phyloP scores from a whole-genome alignment of 2,888 invertebrate genomes.

The Tenthredo notha region DNA sequence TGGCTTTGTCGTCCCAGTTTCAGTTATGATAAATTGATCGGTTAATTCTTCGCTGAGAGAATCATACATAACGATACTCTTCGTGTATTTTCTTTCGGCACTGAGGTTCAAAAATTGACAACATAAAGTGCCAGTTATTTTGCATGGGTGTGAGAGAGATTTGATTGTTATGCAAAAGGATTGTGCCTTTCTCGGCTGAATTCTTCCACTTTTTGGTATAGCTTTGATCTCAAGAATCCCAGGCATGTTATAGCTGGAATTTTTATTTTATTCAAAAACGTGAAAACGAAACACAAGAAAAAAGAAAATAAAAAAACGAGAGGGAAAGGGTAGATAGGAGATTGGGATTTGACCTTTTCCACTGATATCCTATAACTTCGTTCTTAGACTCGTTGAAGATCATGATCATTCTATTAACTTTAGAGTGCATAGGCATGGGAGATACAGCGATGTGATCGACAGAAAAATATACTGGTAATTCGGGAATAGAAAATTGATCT shows the following conservation, averaged over 20 bases:
- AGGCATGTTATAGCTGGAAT: constrained; percentile 68
- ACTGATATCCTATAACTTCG: constrained; percentile 74
- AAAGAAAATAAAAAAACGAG: background rate
- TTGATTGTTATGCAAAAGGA: constrained; percentile 72
- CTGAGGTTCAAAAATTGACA: constrained; percentile 76
- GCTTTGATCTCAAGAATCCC: constrained; percentile 68
- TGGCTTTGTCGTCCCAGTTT: constrained; percentile 71
- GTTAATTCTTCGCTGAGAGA: constrained; percentile 66
- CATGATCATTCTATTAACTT: constrained; percentile 73
- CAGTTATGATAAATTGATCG: constrained; percentile 76
- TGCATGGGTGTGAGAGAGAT: constrained; percentile 72
- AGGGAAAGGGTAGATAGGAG: background rate
- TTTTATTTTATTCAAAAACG: constrained; percentile 14
- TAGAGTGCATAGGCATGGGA: constrained; percentile 71
- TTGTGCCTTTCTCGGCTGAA: constrained; percentile 74
- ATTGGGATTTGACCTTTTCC: constrained; percentile 72
- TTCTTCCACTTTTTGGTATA: constrained; percentile 71
- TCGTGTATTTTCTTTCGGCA: constrained; percentile 71
- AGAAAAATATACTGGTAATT: constrained; percentile 72
- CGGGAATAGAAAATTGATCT: constrained; percentile 57
- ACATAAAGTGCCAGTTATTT: constrained; percentile 67
- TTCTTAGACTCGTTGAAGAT: constrained; percentile 73
- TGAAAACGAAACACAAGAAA: background rate
- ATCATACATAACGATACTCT: constrained; percentile 67
- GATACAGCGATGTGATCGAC: constrained; percentile 72